These are phyloP conservation scores for Caenorhabditis sp. DNA, from an alignment of 2,888 invertebrate species.

Conservation along the genomic window DNA sequence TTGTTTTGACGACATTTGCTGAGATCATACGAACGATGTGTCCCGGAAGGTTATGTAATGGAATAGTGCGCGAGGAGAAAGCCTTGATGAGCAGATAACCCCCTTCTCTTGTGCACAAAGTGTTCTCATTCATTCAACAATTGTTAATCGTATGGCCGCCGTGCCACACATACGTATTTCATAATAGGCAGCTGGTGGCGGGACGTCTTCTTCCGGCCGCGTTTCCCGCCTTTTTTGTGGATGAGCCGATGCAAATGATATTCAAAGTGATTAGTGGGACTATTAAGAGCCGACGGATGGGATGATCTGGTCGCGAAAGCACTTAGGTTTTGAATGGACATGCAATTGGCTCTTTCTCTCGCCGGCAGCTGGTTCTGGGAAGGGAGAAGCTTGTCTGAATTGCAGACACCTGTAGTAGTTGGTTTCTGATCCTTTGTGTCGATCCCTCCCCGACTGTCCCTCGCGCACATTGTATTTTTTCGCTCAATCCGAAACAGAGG, in stretches of 20 bases:
- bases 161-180: slow-evolving; percentile 34
- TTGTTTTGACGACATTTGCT: slow-evolving; percentile 58
- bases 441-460: neutral
- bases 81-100: slow-evolving; percentile 13
- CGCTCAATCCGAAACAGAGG: slow-evolving; percentile 8
- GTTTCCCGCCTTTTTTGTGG: slow-evolving; percentile 37
- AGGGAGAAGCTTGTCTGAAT: neutral
- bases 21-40: slow-evolving; percentile 40
- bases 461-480: neutral
- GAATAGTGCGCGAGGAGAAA: slow-evolving; percentile 49
- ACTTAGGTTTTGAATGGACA: slow-evolving; percentile 35
- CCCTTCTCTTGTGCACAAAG: slow-evolving; percentile 12
- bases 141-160: slow-evolving; percentile 44
- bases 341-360: slow-evolving; percentile 11
- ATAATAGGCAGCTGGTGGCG: slow-evolving; percentile 34
- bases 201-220: slow-evolving; percentile 23
- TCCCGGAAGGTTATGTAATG: slow-evolving; percentile 44
- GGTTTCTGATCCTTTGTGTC: neutral
- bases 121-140: slow-evolving; percentile 48
- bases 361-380: slow-evolving; percentile 19
- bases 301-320: slow-evolving; percentile 30
- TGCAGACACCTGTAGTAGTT: slow-evolving; percentile 3
- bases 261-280: slow-evolving; percentile 49
- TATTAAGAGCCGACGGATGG: slow-evolving; percentile 21
- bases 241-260: slow-evolving; percentile 55